phyloP scores from a whole-genome alignment of 2,113 vertebrate species.

The Protobothrops mucrosquamatus region DNA sequence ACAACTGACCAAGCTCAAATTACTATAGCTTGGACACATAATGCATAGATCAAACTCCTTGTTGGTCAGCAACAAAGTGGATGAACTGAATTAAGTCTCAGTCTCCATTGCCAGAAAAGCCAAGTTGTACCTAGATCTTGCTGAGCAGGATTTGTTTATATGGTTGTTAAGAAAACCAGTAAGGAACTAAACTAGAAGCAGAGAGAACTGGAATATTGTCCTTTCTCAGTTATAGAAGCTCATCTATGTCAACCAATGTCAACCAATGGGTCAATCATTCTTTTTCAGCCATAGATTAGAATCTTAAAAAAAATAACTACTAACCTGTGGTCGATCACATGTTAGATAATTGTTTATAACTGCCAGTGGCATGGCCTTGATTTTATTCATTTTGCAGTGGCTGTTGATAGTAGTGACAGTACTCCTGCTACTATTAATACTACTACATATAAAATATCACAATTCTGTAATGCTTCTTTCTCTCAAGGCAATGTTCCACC shows the following conservation, averaged over 20 bases:
- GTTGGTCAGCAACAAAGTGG: background rate
- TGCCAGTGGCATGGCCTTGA: background rate
- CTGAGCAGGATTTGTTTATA: background rate
- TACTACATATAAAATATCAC: background rate
- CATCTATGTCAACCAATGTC: background rate
- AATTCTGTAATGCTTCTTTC: background rate
- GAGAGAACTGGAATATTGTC: background rate
- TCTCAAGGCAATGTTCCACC: background rate
- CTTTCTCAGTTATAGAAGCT: background rate
- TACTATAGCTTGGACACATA: background rate
- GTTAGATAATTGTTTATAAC: background rate
- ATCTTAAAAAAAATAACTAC: background rate
- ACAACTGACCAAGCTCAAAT: background rate
- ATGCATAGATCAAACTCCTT: background rate
- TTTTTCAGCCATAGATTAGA: background rate
- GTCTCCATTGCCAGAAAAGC: background rate
- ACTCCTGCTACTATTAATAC: background rate
- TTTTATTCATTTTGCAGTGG: background rate
- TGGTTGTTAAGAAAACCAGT: background rate
- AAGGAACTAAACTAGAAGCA: background rate
- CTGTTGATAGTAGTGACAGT: background rate
- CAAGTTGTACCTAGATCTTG: background rate
- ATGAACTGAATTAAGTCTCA: background rate
- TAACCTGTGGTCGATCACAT: background rate
- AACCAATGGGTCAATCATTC: background rate